Percentiles rank a stretch among this genome's conserved stretches.
phyloP scores from a whole-genome alignment of 2,113 vertebrate genomes.

The Phoenicopterus ruber region DNA sequence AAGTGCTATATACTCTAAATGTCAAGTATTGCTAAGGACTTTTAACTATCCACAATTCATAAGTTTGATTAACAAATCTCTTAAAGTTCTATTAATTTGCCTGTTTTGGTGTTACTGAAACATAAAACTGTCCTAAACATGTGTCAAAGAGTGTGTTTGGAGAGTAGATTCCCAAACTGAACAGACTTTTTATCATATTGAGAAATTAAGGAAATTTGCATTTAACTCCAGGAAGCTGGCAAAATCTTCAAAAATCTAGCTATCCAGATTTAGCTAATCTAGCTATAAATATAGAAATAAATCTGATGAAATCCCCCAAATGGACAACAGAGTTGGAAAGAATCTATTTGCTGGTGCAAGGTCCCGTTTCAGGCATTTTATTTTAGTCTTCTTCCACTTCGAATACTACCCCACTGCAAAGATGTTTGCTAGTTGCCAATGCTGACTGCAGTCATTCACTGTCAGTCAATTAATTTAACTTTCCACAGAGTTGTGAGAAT shows the following conservation, averaged over 20 bases:
- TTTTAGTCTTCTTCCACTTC: neutral
- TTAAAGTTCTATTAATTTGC: neutral
- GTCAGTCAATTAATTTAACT: neutral
- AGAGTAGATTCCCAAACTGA: neutral
- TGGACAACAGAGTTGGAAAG: neutral
- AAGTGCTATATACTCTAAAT: neutral
- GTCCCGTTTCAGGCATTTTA: neutral
- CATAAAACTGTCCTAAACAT: neutral
- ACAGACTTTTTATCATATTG: neutral
- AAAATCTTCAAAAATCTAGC: neutral
- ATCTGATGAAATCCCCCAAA: neutral
- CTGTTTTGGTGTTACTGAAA: neutral
- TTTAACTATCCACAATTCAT: neutral
- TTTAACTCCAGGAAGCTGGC: neutral
- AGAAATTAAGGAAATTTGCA: neutral
- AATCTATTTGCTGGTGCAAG: neutral
- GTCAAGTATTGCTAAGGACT: neutral
- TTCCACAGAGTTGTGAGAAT: neutral
- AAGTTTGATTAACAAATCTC: neutral
- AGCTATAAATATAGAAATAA: neutral
- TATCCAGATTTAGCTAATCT: neutral
- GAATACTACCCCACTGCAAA: neutral
- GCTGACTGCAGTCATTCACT: neutral
- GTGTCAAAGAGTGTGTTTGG: neutral
- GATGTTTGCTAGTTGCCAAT: neutral